Evolutionary conservation across 2,113 vertebrate species (phyloP).

Genomic region (Bostrychus sinensis): DNA sequence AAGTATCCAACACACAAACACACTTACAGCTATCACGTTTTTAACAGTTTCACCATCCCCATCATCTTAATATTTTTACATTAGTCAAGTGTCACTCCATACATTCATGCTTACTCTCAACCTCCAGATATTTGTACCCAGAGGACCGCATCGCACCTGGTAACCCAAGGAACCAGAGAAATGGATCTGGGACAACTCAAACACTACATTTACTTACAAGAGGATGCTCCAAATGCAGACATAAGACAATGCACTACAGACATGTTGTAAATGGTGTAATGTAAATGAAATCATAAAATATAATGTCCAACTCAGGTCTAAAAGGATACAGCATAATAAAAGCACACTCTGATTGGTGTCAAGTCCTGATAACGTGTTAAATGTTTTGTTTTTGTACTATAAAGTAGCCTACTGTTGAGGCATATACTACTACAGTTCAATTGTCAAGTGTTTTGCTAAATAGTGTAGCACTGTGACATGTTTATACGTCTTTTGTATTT

Average conservation of each 20-base stretch:
- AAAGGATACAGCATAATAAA: not conserved
- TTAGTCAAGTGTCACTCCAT: not conserved
- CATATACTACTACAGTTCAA: no score
- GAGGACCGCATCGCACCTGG: constrained; percentile 26
- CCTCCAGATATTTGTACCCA: constrained; percentile 22
- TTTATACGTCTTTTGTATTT: constrained; percentile 58
- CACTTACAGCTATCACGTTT: constrained; percentile 28
- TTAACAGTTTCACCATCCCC: constrained; percentile 32
- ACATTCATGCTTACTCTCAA: constrained; percentile 17
- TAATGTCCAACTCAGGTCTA: constrained; percentile 58
- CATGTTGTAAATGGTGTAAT: constrained; percentile 4
- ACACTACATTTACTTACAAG: constrained; percentile 19
- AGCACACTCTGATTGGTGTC: constrained; percentile 42
- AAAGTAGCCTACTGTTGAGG: constrained; percentile 30
- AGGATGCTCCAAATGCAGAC: constrained; percentile 16
- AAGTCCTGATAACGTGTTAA: constrained; percentile 42
- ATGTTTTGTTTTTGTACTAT: constrained; percentile 31
- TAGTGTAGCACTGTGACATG: constrained; percentile 34
- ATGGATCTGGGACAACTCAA: constrained; percentile 23
- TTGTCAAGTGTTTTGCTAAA: constrained; percentile 58
- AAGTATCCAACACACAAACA: constrained; percentile 5
- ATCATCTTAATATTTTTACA: constrained; percentile 30
- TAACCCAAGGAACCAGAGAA: constrained; percentile 25
- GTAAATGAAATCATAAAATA: constrained; percentile 10
- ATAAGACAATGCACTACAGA: constrained; percentile 21